Percentiles rank a stretch among this genome's conserved stretches.
phyloP scores from a whole-genome alignment of 2,113 vertebrate species.

The Chaetorhynchus papuensis region DNA sequence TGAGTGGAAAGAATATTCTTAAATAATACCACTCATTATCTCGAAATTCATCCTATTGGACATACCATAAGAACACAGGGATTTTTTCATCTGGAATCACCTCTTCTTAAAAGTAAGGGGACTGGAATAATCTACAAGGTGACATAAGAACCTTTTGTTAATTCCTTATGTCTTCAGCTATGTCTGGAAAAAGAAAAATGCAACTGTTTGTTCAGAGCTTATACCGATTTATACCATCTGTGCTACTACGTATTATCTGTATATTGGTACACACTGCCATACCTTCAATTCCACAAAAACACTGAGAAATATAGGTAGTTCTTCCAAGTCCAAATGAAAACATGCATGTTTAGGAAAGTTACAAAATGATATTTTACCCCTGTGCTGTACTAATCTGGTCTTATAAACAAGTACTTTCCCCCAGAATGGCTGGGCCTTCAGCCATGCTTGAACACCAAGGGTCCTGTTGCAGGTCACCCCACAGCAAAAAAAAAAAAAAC shows the following conservation, averaged over 20 bases:
- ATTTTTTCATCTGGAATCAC: accelerated
- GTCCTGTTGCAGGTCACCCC: neutral
- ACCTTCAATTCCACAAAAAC: neutral
- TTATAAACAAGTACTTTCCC: neutral
- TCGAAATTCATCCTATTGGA: accelerated
- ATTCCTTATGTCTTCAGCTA: neutral
- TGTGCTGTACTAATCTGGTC: neutral
- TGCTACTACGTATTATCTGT: neutral
- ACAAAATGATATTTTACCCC: neutral
- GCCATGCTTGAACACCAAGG: neutral
- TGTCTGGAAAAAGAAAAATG: neutral
- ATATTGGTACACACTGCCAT: neutral
- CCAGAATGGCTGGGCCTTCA: neutral
- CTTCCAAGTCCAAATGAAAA: neutral
- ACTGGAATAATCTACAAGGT: neutral
- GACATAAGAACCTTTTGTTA: neutral
- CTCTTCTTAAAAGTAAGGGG: neutral
- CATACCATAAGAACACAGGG: accelerated
- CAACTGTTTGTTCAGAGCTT: neutral
- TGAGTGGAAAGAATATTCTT: neutral
- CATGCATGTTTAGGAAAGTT: neutral
- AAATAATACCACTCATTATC: neutral
- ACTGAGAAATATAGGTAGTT: neutral
- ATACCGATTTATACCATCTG: neutral
- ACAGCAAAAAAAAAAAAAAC: neutral